Evolutionary conservation across 2,113 vertebrate species (phyloP).

Genomic region (Paracanthobrama guichenoti): DNA sequence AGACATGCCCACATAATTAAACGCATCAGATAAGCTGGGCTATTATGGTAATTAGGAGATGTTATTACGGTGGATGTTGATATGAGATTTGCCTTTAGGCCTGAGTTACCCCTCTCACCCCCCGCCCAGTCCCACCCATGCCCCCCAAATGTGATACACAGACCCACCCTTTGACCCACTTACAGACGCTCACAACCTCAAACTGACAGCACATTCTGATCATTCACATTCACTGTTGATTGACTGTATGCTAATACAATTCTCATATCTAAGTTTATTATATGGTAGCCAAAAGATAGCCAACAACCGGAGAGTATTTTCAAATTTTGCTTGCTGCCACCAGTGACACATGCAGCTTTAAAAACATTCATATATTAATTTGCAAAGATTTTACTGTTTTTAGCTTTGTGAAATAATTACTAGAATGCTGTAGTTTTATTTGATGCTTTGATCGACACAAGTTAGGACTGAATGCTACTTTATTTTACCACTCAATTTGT

Average conservation of each 20-base stretch:
- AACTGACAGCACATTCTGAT: conserved; percentile 47
- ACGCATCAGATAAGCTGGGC: conserved; percentile 60
- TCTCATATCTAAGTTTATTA: neutral
- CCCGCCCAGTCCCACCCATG: neutral
- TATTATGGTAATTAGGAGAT: conserved; percentile 63
- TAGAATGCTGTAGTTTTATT: neutral
- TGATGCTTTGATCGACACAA: neutral
- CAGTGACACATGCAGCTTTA: no score
- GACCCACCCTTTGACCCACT: conserved; percentile 53
- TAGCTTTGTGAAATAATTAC: neutral
- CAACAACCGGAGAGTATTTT: no score
- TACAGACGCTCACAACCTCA: conserved; percentile 45
- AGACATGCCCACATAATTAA: conserved; percentile 61
- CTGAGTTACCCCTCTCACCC: conserved; percentile 15
- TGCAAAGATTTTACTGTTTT: neutral
- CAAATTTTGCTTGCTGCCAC: neutral
- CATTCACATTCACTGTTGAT: neutral
- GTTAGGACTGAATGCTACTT: neutral
- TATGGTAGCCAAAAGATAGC: neutral
- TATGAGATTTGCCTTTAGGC: conserved; percentile 56
- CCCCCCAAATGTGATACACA: conserved; percentile 43
- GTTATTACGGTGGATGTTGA: conserved; percentile 58
- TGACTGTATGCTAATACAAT: neutral
- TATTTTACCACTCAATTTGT: neutral
- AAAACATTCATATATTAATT: neutral